phyloP scores from a whole-genome alignment of 2,113 vertebrate genomes.

The Paraplagusia blochii region DNA sequence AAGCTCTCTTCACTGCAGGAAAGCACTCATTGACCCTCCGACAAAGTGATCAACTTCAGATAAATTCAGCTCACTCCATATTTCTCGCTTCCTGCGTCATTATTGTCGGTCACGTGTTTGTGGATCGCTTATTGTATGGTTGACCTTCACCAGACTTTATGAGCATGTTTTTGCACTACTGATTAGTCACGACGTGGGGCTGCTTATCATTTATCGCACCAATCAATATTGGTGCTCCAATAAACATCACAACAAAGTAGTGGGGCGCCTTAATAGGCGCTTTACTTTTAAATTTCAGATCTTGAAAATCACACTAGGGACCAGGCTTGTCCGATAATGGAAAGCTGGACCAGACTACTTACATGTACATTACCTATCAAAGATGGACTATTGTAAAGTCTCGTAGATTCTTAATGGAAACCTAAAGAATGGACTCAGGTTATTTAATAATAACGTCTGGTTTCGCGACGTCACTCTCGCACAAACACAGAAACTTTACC shows the following conservation, averaged over 20 bases:
- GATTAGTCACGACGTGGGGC: conserved; percentile 16
- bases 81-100: neutral
- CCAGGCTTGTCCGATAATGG: neutral
- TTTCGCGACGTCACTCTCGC: neutral
- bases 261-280: neutral
- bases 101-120: no score
- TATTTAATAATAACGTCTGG: no score
- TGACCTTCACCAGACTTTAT: conserved; percentile 44
- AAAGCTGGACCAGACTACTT: neutral
- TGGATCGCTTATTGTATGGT: neutral
- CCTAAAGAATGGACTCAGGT: neutral
- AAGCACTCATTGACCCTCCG: neutral
- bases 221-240: no score
- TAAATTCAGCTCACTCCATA: no score
- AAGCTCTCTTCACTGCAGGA: neutral
- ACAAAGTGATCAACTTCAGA: no score
- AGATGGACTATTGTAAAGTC: no score
- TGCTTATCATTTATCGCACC: conserved; percentile 2
- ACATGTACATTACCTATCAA: no score
- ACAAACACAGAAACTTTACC: neutral
- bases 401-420: no score
- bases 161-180: neutral
- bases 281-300: neutral
- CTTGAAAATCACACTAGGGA: neutral
- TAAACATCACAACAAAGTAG: neutral